phyloP scores from a whole-genome alignment of 1,140 invertebrate species.

The Bombyx mori region DNA sequence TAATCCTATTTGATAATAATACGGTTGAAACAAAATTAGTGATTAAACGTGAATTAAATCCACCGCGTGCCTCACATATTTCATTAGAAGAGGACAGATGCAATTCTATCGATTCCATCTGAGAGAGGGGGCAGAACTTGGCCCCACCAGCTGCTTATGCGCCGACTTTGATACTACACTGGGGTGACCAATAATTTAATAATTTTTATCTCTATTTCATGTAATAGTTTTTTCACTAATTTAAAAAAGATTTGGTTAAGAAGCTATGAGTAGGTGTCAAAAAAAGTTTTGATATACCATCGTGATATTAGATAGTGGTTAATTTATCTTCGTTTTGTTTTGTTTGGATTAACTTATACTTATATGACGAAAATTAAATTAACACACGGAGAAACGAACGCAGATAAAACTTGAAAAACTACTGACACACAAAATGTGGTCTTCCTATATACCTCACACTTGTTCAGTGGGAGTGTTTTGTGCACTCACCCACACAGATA shows the following conservation, averaged over 20 bases:
- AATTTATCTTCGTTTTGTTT: too few relatives aligned
- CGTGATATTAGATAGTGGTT: too few relatives aligned
- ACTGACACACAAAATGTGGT: constrained; percentile 13
- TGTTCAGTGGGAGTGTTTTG: constrained; percentile 48
- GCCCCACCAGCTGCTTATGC: constrained; percentile 51
- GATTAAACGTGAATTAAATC: not conserved
- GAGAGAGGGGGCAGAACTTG: constrained; percentile 50
- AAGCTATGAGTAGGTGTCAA: too few relatives aligned
- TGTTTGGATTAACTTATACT: not conserved
- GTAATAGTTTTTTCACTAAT: too few relatives aligned
- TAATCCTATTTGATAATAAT: too few relatives aligned
- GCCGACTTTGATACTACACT: constrained; percentile 52
- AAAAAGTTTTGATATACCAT: too few relatives aligned
- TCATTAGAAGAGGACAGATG: constrained; percentile 40
- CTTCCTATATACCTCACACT: constrained; percentile 40
- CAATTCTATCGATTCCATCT: constrained; percentile 32
- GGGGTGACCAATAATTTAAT: constrained; percentile 46
- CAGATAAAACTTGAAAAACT: too few relatives aligned
- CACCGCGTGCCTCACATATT: constrained; percentile 14
- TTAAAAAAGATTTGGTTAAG: too few relatives aligned
- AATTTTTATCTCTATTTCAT: not conserved
- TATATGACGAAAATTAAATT: not conserved
- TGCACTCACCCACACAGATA: constrained; percentile 57
- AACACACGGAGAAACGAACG: not conserved
- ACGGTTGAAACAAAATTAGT: too few relatives aligned